Conservation (phyloP, 2,797 vertebrate genomes). For the Thalassophryne amazonica region DNA sequence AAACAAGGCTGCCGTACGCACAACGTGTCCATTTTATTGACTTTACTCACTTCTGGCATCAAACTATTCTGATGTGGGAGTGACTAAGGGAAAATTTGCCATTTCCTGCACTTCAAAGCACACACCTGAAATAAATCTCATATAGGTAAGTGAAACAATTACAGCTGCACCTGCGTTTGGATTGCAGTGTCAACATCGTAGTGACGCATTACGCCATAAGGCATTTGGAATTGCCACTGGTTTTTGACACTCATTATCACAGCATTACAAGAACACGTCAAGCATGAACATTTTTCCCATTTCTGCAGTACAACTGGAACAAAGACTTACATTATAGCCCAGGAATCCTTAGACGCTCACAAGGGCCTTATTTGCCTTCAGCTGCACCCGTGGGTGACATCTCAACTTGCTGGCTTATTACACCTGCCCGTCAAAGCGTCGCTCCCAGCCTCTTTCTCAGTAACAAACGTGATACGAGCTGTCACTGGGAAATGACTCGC, state of each 20-base stretch:
- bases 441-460: conserved; percentile 51
- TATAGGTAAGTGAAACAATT: conserved; percentile 37
- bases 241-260: conserved; percentile 71
- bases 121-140: conserved; percentile 23
- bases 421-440: conserved; percentile 69
- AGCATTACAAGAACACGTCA: conserved; percentile 72
- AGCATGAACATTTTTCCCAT: conserved; percentile 71
- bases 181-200: conserved; percentile 48
- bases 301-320: conserved; percentile 58
- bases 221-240: conserved; percentile 61
- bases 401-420: conserved; percentile 74
- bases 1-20: neutral
- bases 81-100: conserved; percentile 11
- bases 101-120: conserved; percentile 24
- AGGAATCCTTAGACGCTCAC: conserved; percentile 57
- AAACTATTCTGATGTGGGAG: neutral
- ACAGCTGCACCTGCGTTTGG: conserved; percentile 28
- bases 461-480: conserved; percentile 59
- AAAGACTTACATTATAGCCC: conserved; percentile 72
- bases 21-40: no score
- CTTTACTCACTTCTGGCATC: no score
- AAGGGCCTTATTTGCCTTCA: conserved; percentile 47
- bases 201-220: conserved; percentile 52
- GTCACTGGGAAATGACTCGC: conserved; percentile 38
- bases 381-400: conserved; percentile 72